Percentiles rank a stretch among this genome's conserved stretches.
phyloP scores from a whole-genome alignment of 37 sponge, comb jelly and placozoan species.

The Cliona cf. orientalis region DNA sequence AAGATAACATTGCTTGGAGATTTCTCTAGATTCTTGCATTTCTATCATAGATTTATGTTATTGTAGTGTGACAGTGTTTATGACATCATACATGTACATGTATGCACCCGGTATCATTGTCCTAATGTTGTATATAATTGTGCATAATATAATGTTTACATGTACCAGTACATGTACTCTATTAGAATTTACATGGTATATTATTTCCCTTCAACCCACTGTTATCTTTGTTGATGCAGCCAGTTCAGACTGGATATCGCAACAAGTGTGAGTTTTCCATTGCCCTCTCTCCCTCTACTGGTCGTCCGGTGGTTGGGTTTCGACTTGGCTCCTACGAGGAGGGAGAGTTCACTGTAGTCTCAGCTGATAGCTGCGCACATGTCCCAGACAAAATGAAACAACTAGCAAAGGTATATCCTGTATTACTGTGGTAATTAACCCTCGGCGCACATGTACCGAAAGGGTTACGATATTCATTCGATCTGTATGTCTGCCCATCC shows the following conservation, averaged over 20 bases:
- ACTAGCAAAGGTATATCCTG: slow-evolving; percentile 66
- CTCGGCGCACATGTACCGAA: too few species aligned
- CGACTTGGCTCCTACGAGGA: slow-evolving; percentile 81
- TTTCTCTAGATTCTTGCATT: too few species aligned
- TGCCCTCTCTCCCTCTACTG: slow-evolving; percentile 14
- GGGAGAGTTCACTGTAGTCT: slow-evolving; percentile 82
- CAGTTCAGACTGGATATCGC: slow-evolving; percentile 70
- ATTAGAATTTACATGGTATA: too few species aligned
- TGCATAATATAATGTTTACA: too few species aligned
- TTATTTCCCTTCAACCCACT: not conserved
- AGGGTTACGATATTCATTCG: too few species aligned
- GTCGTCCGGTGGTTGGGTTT: slow-evolving; percentile 72
- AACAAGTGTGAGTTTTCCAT: slow-evolving; percentile 96
- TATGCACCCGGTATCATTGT: too few species aligned
- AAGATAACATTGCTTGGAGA: not conserved
- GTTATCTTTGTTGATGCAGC: slow-evolving; percentile 33
- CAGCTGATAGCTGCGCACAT: slow-evolving; percentile 77
- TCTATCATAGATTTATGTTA: not conserved
- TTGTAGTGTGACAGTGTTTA: too few species aligned
- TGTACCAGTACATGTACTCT: too few species aligned
- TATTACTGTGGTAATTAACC: too few species aligned
- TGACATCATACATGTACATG: too few species aligned
- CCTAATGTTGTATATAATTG: too few species aligned
- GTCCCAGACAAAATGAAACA: slow-evolving; percentile 70
- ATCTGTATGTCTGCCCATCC: too few species aligned